Percentiles rank a stretch among this genome's conserved stretches.
phyloP scores from a whole-genome alignment of 2,113 vertebrate genomes.

The Salminus brasiliensis region DNA sequence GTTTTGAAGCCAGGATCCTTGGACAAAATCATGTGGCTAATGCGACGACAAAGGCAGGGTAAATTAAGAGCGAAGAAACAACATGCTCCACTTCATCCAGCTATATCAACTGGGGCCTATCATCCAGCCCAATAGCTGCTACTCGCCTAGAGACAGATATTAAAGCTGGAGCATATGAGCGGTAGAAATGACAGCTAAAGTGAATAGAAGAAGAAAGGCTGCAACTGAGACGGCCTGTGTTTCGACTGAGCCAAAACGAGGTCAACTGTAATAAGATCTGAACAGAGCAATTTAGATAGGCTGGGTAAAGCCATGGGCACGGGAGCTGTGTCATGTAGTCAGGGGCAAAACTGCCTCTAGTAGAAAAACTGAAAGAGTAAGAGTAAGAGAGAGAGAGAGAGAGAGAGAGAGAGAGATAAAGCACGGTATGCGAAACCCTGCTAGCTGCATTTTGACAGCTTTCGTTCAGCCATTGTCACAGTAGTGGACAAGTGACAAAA shows the following conservation, averaged over 20 bases:
- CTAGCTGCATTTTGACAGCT: background rate
- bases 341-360: background rate
- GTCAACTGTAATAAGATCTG: conserved; percentile 38
- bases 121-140: conserved; percentile 34
- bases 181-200: background rate
- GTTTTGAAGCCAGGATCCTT: background rate
- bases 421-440: background rate
- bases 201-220: conserved; percentile 19
- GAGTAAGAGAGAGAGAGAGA: background rate
- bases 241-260: conserved; percentile 34
- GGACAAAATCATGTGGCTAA: background rate
- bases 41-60: background rate
- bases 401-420: conserved; percentile 1
- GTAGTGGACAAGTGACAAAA: background rate
- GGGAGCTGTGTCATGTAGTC: background rate
- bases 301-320: conserved; percentile 18
- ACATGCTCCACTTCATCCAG: background rate
- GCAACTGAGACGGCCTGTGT: conserved; percentile 17
- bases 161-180: conserved; percentile 18
- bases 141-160: conserved; percentile 26
- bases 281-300: conserved; percentile 33
- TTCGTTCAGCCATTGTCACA: conserved; percentile 11
- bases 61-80: background rate
- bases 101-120: conserved; percentile 8
- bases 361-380: background rate